Percentiles rank a stretch among this genome's conserved stretches.
phyloP scores from a whole-genome alignment of 2,888 invertebrate genomes.

The Galerucella calmariensis region DNA sequence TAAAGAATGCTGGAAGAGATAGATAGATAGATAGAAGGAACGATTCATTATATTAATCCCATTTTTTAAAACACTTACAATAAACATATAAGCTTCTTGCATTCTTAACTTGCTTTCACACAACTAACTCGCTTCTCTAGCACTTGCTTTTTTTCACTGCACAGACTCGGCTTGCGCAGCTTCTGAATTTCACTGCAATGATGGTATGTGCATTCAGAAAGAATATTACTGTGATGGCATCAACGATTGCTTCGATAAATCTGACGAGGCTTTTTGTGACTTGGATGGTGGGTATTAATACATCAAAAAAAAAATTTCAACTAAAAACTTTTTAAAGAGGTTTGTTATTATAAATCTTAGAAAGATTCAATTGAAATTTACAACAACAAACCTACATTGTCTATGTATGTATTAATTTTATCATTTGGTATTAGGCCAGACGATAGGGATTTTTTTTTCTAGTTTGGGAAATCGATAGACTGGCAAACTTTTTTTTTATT shows the following conservation, averaged over 20 bases:
- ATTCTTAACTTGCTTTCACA: constrained; percentile 1
- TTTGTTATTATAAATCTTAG: not conserved
- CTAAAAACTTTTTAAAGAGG: not conserved
- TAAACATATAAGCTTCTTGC: not conserved
- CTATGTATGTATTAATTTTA: too few species aligned
- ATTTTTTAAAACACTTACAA: not conserved
- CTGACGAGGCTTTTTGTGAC: constrained; percentile 67
- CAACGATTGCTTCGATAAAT: constrained; percentile 67
- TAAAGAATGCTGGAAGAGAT: not conserved
- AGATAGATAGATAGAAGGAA: not conserved
- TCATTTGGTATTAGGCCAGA: too few species aligned
- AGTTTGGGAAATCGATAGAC: too few species aligned
- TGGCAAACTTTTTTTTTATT: too few species aligned
- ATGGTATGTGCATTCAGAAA: constrained; percentile 71
- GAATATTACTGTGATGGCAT: constrained; percentile 67
- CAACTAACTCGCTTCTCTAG: constrained; percentile 34
- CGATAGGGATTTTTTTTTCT: too few species aligned
- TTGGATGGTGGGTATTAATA: constrained; percentile 53
- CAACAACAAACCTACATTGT: too few species aligned
- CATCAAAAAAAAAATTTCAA: not conserved
- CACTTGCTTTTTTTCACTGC: constrained; percentile 37
- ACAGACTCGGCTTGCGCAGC: constrained; percentile 65
- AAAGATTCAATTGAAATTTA: too few species aligned
- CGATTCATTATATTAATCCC: not conserved
- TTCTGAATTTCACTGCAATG: constrained; percentile 72